phyloP scores from a whole-genome alignment of 35 echinoderm and acorn worm genomes.

The Lytechinus variegatus region DNA sequence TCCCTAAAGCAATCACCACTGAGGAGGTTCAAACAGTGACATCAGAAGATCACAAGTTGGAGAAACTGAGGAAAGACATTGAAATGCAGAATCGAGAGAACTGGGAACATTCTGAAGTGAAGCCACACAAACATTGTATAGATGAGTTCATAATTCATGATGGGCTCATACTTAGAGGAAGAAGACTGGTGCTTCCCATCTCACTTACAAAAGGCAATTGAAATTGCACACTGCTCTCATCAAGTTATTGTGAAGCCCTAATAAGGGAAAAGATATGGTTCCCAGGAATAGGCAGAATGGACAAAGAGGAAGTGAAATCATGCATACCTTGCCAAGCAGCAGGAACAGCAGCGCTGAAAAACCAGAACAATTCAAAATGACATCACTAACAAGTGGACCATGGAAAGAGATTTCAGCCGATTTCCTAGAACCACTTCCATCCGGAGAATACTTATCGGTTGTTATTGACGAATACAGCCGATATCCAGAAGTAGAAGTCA shows the following conservation, averaged over 20 bases:
- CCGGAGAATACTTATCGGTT: conserved; percentile 66
- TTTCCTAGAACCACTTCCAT: conserved; percentile 50
- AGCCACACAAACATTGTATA: background rate
- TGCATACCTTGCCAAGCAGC: conserved; percentile 68
- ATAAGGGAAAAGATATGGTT: conserved; percentile 61
- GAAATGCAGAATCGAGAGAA: background rate
- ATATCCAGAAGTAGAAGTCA: conserved; percentile 74
- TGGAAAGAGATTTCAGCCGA: conserved; percentile 54
- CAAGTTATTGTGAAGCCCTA: conserved; percentile 32
- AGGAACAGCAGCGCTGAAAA: background rate
- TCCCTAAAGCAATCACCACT: conserved; percentile 58
- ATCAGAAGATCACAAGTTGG: conserved; percentile 28
- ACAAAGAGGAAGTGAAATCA: conserved; percentile 41
- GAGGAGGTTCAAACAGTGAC: conserved; percentile 21
- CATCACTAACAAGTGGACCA: background rate
- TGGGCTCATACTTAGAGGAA: background rate
- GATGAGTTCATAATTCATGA: background rate
- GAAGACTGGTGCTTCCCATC: background rate
- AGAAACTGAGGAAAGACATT: conserved; percentile 26
- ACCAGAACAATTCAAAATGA: conserved; percentile 49
- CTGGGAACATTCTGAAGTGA: background rate
- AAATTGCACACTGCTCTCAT: conserved; percentile 27
- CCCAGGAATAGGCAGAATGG: conserved; percentile 55
- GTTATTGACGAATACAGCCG: conserved; percentile 65
- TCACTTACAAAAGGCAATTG: background rate